Base-by-base conservation (phyloP, 2,113 vertebrate genomes). In the Clarias magur region DNA sequence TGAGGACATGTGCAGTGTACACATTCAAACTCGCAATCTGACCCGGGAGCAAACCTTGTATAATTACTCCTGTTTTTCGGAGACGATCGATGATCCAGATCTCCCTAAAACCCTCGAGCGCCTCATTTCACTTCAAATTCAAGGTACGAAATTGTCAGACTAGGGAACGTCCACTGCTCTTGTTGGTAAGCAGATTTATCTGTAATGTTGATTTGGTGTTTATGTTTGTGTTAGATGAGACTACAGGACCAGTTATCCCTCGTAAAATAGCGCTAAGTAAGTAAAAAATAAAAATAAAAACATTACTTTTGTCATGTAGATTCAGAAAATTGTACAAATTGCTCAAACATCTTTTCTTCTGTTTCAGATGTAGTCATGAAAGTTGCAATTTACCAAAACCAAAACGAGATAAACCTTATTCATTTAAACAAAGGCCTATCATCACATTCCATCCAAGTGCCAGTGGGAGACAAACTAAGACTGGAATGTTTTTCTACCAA, bases 31-130 rank as follows among this genome's bases (percentile, higher is more conserved):
- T 3, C 9, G 3, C 38, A 88, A 91, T 19, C 57, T 95, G 30
- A 92, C 93, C 0, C 2, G 63, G 12, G 88, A 91, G 53, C 91
- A 94, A 57, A 72, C 93, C 1, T 75, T 67, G 9, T 86, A 84
- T 54, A 93, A 85, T 83, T 95, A 94, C 87, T 90, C 87, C 0
- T 96, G 95, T 89, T 88, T 91, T 81, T 93, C 91, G 48, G 13
- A 82, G 60, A 60, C 86, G 11, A 93, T 16, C 19, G 94, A 93
- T 6, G 86, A 91, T 1, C 62, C 89, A 7, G 1, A 76, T 0
- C 88, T 95, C 16, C 65, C 53, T 67, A 48, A 38, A 59, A 92
- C 88, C 86, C 92, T 15, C 25, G 85, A 91, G 75, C 89, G 57
- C 0, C 38, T 89, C 15, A 87, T 95, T 89, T 65, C 25, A 4